phyloP scores from a whole-genome alignment of 2,888 invertebrate species.

The Drosophila neonasuta region DNA sequence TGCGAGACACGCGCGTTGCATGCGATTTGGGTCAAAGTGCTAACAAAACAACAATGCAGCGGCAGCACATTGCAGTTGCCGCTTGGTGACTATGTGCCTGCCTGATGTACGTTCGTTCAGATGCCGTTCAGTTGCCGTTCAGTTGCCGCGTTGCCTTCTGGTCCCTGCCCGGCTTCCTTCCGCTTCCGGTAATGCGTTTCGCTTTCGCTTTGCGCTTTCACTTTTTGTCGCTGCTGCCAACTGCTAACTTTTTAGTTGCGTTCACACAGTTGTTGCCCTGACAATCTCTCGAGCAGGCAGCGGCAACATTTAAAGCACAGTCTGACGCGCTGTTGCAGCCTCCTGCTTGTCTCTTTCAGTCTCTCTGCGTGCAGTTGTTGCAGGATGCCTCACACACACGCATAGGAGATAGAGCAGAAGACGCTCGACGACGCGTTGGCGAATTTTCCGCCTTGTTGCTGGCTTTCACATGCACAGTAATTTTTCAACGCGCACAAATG shows the following conservation, averaged over 20 bases:
- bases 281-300: constrained; percentile 33
- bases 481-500: constrained; percentile 41
- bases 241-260: constrained; percentile 46
- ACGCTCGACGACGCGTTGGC: constrained; percentile 30
- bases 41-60: constrained; percentile 67
- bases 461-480: constrained; percentile 42
- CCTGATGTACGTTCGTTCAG: neutral
- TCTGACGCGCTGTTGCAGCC: constrained; percentile 17
- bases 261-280: constrained; percentile 34
- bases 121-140: too few relatives aligned
- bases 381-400: constrained; percentile 1
- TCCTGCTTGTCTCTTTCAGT: constrained; percentile 1
- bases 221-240: constrained; percentile 36
- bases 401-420: neutral
- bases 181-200: constrained; percentile 39
- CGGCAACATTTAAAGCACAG: constrained; percentile 35
- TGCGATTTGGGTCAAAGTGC: constrained; percentile 72
- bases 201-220: constrained; percentile 51
- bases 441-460: constrained; percentile 51
- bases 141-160: constrained; percentile 17
- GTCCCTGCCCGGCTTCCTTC: constrained; percentile 30
- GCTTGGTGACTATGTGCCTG: constrained; percentile 5
- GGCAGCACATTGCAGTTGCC: constrained; percentile 45
- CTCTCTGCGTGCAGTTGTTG: constrained; percentile 1
- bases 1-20: constrained; percentile 23